Evolutionary conservation across 2,113 vertebrate species (phyloP).

Genomic region (Telmatochromis sp.): DNA sequence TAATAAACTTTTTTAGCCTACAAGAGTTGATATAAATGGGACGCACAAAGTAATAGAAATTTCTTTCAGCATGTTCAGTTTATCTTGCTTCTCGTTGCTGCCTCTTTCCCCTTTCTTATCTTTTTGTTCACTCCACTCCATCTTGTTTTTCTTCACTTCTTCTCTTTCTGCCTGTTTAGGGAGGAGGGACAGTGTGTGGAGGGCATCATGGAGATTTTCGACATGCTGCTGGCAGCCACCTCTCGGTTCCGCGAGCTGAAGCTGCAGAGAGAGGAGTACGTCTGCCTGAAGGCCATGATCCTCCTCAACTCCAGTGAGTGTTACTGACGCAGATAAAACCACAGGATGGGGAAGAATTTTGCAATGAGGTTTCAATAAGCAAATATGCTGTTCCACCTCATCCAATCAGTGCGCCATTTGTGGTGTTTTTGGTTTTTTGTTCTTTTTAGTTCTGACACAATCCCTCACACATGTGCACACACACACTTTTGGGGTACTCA

Average conservation of each 20-base stretch:
- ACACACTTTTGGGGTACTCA: background rate
- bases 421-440: background rate
- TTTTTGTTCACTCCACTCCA: background rate
- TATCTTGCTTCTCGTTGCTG: background rate
- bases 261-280: conserved; percentile 91
- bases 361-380: background rate
- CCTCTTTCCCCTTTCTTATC: background rate
- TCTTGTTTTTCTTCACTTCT: background rate
- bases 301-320: conserved; percentile 98
- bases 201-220: conserved; percentile 97
- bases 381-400: background rate
- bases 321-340: background rate
- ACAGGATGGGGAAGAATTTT: background rate
- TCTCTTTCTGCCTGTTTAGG: conserved; percentile 56
- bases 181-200: conserved; percentile 95
- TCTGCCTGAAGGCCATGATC: conserved; percentile 97
- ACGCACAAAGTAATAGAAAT: background rate
- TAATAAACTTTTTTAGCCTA: background rate
- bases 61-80: background rate
- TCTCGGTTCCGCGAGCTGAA: conserved; percentile 92
- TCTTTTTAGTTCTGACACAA: background rate
- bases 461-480: background rate
- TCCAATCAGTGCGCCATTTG: background rate
- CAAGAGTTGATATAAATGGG: background rate
- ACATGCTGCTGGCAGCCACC: conserved; percentile 93